Evolutionary conservation across 2,888 invertebrate genomes (phyloP).

Genomic region (Antheraea yamamai): DNA sequence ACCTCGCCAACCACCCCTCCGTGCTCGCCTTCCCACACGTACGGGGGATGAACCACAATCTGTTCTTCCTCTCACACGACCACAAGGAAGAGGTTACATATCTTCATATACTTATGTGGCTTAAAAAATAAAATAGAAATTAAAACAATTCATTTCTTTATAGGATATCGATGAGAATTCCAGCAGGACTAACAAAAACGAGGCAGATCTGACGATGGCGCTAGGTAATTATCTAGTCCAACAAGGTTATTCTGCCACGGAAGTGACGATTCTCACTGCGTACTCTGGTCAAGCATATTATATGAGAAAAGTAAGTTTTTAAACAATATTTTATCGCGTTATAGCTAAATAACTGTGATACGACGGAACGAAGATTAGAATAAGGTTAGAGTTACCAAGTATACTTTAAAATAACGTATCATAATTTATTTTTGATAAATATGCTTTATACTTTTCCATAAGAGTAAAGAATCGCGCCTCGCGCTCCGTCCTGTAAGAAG

Average conservation of each 20-base stretch:
- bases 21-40: conserved; percentile 83
- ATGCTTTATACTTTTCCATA: no score
- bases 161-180: conserved; percentile 65
- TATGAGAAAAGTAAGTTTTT: conserved; percentile 69
- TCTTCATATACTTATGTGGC: conserved; percentile 14
- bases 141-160: conserved; percentile 20
- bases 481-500: no score
- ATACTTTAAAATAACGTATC: no score
- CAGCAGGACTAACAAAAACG: conserved; percentile 83
- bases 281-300: conserved; percentile 88
- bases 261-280: conserved; percentile 88
- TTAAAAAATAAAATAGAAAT: not conserved
- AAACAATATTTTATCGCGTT: not conserved
- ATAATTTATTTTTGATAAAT: no score
- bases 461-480: no score
- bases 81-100: conserved; percentile 76
- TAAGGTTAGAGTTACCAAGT: no score
- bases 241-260: conserved; percentile 83
- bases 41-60: conserved; percentile 81
- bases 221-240: conserved; percentile 84
- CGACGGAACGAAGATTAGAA: not conserved
- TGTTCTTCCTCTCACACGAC: conserved; percentile 87
- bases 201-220: conserved; percentile 83
- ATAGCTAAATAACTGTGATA: not conserved
- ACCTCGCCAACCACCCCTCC: conserved; percentile 83